phyloP scores from a whole-genome alignment of 2,888 invertebrate species.

The Barypeithes pellucidus region DNA sequence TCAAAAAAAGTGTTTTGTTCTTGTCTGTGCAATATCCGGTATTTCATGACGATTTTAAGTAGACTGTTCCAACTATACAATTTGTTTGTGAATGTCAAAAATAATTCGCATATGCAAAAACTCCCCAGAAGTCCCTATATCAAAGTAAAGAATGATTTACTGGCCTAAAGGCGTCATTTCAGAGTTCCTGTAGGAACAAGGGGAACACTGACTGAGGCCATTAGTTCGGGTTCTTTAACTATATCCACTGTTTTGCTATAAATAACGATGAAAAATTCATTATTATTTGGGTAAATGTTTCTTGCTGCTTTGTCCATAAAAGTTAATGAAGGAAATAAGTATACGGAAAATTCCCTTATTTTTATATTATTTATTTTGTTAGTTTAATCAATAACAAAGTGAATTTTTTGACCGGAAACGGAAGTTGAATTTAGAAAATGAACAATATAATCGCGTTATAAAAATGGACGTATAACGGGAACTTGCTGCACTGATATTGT shows the following conservation, averaged over 20 bases:
- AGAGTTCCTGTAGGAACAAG: constrained; percentile 17
- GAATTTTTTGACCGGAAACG: no score
- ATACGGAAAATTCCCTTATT: neutral
- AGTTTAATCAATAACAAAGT: neutral
- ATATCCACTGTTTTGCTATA: constrained; percentile 24
- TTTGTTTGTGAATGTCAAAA: no score
- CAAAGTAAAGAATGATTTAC: constrained; percentile 23
- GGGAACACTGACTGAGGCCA: constrained; percentile 24
- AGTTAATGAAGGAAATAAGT: neutral
- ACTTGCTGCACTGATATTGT: no score
- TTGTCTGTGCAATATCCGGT: no score
- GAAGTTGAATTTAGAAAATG: no score
- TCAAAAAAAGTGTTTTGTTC: no score
- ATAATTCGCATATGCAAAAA: neutral
- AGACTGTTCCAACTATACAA: no score
- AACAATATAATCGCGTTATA: no score
- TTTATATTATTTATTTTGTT: neutral
- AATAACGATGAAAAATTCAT: constrained; percentile 21
- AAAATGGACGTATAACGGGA: no score
- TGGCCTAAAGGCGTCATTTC: constrained; percentile 23
- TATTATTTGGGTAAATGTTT: constrained; percentile 16
- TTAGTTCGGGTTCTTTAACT: constrained; percentile 24
- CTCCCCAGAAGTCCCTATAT: constrained; percentile 6
- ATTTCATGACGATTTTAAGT: no score
- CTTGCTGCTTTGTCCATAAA: constrained; percentile 19